Base-by-base conservation (phyloP, 1,140 invertebrate genomes). In the Euwallacea fornicatus region DNA sequence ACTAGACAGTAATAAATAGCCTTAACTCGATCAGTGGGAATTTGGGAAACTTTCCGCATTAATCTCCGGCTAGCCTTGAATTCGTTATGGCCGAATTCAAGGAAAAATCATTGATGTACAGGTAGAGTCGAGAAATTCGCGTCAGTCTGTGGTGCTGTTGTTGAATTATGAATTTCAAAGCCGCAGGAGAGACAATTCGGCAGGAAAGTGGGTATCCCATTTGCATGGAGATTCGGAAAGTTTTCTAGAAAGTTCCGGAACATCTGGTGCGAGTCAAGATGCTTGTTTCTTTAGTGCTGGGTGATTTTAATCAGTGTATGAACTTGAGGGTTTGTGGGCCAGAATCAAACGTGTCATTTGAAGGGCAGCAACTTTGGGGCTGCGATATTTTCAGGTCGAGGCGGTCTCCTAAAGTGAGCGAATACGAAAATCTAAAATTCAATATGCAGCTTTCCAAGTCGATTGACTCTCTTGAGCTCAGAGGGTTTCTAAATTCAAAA, bases 1-100 rank as follows among this genome's bases (percentile, higher is more conserved):
- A 66, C 41, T 43, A 66, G 64, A 66, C 47, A 55, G 7, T 66
- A 66, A 66, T 66, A 66, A 66, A 66, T 66, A 66, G 47, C 64
- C 50, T 42, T 55, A 66, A 66, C 50, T 66, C 47, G 64, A 55
- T 66, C 64, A 66, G 42, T 61, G 21, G 46, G 62, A 64, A 64
- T 64, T 50, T 33, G 46, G 21, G 47, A 43, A 66, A 43, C 47
- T 7, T 55, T 54, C 11, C 42, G 42, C 21, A 61, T 61, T 43
- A 43, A 61, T 43, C 42, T 43, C 11, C 11, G 21, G 15, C 33
- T n/a, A 61, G 21, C 59, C 59, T 61, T 61, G 59, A 61, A 21
- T 61, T 61, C 8, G 54, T 56, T 56, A 13, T 15, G 9, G n/a
- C 16, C 54, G 21, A 33, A 33, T 33, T 33, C 21, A 4, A 33